Base-by-base conservation (phyloP, 1,140 invertebrate genomes). In the Achroia grisella region DNA sequence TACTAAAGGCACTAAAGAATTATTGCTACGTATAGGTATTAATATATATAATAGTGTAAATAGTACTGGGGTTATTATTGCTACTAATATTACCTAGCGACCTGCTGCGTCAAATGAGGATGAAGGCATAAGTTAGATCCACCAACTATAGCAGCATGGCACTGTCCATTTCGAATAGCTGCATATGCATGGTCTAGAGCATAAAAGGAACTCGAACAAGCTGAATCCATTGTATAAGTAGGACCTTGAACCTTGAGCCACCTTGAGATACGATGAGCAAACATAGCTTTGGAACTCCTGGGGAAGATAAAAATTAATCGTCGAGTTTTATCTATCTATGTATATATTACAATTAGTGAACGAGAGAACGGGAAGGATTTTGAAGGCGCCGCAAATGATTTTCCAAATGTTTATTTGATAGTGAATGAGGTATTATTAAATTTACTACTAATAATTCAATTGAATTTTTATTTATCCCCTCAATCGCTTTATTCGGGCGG, bases 181-280 rank as follows among this genome's bases (percentile, higher is more conserved):
- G 88, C 88, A 52, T 94, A 93, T 3, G 95, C 97, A 56, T 95
- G 90, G 61, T 96, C 92, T 9, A 98, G 62, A 0, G 95, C 96
- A 48, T 93, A 90, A 42, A 96, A 86, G 48, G 95, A 95, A 17
- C 96, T 97, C 34, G 94, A 96, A 83, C 96, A 98, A 6, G 96
- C 95, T 9, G 95, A 94, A 67, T 98, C 97, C 1, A 97, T 87
- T 4, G 92, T 85, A 74, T 93, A 94, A 39, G 95, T 96, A 0
- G 95, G 95, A 23, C 92, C 93, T 48, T 88, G 89, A 0, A 90
- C 64, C 39, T 92, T 91, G 8, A 94, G 61, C 74, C 88, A 91
- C 48, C 93, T 93, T 0, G 95, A 97, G 23, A 98, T 89, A 41
- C 96, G 89, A 70, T 98, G 97, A 0, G 95, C 92, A 72, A 97